Conservation (phyloP, 1,140 invertebrate genomes). For the Leptopilina boulardi region DNA sequence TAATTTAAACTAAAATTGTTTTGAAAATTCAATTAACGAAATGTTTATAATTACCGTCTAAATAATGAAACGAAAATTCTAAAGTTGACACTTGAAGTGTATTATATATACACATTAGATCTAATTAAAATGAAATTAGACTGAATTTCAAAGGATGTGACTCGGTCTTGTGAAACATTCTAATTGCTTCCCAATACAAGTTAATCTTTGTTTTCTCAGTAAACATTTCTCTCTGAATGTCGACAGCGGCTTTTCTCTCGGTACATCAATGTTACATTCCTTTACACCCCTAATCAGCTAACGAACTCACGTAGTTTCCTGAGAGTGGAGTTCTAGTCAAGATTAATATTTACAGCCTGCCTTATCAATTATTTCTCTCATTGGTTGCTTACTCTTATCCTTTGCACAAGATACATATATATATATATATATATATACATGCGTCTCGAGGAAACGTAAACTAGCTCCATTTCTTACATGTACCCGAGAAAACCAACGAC, state of each 20-base stretch:
- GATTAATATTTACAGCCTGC: slow-evolving; percentile 32
- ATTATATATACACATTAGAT: neutral
- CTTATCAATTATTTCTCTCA: slow-evolving; percentile 30
- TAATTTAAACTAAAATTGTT: too few relatives aligned
- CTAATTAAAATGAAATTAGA: slow-evolving; percentile 14
- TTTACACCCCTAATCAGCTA: neutral
- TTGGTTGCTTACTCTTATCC: slow-evolving; percentile 2
- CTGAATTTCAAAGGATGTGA: neutral
- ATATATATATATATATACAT: neutral
- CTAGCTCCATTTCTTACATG: neutral
- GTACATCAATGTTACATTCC: slow-evolving; percentile 30
- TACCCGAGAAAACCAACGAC: neutral
- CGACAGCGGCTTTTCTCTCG: slow-evolving; percentile 12
- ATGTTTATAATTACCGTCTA: too few relatives aligned
- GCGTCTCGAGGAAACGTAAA: neutral
- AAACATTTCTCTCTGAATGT: slow-evolving; percentile 8
- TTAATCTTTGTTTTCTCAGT: slow-evolving; percentile 25
- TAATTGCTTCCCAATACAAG: slow-evolving; percentile 18
- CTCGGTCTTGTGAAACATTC: slow-evolving; percentile 6
- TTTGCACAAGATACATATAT: neutral
- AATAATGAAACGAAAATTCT: too few relatives aligned
- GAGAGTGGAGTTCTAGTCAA: slow-evolving; percentile 16
- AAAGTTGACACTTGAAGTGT: too few relatives aligned
- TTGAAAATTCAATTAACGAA: too few relatives aligned
- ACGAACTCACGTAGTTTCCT: slow-evolving; percentile 22